Evolutionary conservation across 2,888 invertebrate genomes (phyloP).

Genomic region (Crepidodera aurea): DNA sequence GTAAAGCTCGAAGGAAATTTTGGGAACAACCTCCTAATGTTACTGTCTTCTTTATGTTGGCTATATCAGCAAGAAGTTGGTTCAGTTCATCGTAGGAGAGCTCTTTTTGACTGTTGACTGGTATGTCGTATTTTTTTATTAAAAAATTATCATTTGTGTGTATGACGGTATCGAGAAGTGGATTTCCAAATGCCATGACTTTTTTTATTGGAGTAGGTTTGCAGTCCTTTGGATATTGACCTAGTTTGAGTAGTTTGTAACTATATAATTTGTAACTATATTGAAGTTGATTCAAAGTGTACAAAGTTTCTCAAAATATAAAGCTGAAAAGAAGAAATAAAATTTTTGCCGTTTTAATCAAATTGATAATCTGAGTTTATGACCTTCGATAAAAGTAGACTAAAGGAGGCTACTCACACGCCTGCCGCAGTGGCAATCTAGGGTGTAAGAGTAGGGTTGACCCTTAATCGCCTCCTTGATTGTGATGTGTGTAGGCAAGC

Average conservation of each 20-base stretch:
- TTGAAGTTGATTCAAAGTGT: background rate
- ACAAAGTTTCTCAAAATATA: background rate
- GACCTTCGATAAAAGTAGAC: no score
- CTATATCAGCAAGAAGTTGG: background rate
- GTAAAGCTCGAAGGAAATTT: conserved; percentile 63
- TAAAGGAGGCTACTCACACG: no score
- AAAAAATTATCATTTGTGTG: conserved; percentile 6
- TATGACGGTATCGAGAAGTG: conserved; percentile 19
- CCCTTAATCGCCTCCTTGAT: no score
- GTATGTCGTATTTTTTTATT: conserved; percentile 17
- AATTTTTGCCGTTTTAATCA: no score
- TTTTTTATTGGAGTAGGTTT: background rate
- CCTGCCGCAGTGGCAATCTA: no score
- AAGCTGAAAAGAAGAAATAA: background rate
- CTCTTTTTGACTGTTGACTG: conserved; percentile 13
- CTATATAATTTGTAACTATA: background rate
- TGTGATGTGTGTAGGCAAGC: no score
- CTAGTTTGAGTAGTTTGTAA: background rate
- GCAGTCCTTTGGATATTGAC: background rate
- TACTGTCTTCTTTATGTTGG: background rate
- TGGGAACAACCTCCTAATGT: conserved; percentile 63
- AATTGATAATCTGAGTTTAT: no score
- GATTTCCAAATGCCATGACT: conserved; percentile 22
- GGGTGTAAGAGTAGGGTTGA: no score
- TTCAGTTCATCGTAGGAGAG: conserved; percentile 8